These are phyloP conservation scores for Anagrus nilaparvatae DNA, from an alignment of 1,140 invertebrate species.

Conservation along the genomic window DNA sequence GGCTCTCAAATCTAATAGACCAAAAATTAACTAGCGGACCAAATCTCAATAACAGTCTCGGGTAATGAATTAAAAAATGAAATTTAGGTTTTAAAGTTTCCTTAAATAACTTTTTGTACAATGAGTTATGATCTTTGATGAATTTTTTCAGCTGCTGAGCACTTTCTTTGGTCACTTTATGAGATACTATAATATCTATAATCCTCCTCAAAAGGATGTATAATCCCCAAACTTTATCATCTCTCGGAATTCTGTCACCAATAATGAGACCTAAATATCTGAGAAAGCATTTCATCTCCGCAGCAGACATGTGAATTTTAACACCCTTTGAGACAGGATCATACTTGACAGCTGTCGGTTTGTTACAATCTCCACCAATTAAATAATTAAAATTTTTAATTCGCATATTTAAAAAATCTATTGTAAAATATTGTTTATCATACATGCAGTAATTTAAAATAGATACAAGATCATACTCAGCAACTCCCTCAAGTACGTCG, in stretches of 20 bases:
- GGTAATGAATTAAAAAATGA: conserved; percentile 14
- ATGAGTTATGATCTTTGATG: conserved; percentile 11
- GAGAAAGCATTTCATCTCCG: conserved; percentile 13
- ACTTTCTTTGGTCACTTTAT: neutral
- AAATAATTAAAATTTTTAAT: conserved; percentile 9
- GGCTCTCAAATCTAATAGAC: conserved; percentile 11
- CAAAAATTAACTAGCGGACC: conserved; percentile 13
- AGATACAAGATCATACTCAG: neutral
- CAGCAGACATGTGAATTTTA: conserved; percentile 13
- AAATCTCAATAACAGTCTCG: conserved; percentile 11
- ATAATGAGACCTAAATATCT: conserved; percentile 13
- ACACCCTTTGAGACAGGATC: too few species aligned
- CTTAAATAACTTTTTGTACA: conserved; percentile 13
- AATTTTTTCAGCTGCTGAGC: conserved; percentile 1
- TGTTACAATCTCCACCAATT: conserved; percentile 6
- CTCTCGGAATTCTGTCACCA: conserved; percentile 13
- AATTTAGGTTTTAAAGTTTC: conserved; percentile 14
- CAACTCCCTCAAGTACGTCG: conserved; percentile 10
- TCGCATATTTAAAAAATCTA: conserved; percentile 7
- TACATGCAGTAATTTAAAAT: conserved; percentile 2
- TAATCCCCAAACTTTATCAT: conserved; percentile 12
- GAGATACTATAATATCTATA: conserved; percentile 5
- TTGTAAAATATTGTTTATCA: conserved; percentile 5
- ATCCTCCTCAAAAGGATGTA: conserved; percentile 14
- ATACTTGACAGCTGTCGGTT: conserved; percentile 4